A percentile compares a stretch with the other conserved stretches of the same genome.
Conservation (phyloP, 2,797 vertebrate genomes). For the Mycteria americana region DNA sequence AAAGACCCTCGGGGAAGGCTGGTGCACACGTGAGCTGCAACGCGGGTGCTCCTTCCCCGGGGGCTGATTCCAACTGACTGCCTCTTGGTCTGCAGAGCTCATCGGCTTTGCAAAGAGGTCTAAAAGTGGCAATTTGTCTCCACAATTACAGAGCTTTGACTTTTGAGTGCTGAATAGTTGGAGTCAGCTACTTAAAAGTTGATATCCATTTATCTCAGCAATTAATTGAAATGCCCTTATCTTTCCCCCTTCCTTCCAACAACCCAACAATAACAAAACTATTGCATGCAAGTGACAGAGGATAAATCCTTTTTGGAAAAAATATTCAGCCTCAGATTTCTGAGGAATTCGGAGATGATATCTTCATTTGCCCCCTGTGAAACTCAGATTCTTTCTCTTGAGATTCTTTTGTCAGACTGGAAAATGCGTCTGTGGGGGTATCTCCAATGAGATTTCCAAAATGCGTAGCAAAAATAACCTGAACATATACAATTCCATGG, state of each 20-base stretch:
- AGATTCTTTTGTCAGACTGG: background rate
- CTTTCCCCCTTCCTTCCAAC: constrained; percentile 23
- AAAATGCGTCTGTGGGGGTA: background rate
- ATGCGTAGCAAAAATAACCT: constrained; percentile 13
- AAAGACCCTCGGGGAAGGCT: background rate
- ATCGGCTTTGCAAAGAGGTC: background rate
- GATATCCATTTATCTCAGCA: background rate
- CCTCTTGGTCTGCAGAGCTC: background rate
- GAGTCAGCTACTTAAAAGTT: background rate
- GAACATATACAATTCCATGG: background rate
- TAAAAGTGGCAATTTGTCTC: background rate
- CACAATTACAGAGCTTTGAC: background rate
- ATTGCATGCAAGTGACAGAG: background rate
- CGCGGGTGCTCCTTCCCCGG: accelerated
- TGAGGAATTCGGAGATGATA: constrained; percentile 5
- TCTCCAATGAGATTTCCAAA: constrained; percentile 19
- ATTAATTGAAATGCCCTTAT: background rate
- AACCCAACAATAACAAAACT: constrained; percentile 32
- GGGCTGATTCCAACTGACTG: background rate
- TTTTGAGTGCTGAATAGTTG: background rate
- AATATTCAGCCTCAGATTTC: constrained; percentile 10
- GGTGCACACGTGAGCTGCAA: accelerated
- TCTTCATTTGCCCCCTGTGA: background rate
- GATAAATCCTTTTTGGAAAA: constrained; percentile 41
- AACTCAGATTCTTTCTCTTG: background rate